A percentile compares a stretch with the other conserved stretches of the same genome.
Conservation (phyloP, 2,888 invertebrate species). For the Drosophila merina region DNA sequence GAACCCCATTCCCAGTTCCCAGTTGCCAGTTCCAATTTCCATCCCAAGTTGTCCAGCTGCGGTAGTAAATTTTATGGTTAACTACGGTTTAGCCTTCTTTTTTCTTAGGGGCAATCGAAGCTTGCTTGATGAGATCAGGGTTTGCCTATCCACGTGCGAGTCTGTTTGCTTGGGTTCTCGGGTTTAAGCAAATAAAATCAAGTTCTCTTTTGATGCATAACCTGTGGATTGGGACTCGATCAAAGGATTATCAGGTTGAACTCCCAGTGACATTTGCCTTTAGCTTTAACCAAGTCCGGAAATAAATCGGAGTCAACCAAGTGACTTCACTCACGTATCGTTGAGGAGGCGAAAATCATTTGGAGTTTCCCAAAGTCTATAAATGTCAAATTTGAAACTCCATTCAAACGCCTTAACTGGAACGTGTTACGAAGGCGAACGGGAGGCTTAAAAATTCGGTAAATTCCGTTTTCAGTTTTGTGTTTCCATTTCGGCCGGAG, state of each 20-base stretch:
- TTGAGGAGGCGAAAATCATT: neutral
- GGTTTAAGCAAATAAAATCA: conserved; percentile 7
- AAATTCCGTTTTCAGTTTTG: conserved; percentile 10
- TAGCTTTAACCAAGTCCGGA: neutral
- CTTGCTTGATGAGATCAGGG: neutral
- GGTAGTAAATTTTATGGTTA: conserved; percentile 72
- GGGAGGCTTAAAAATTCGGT: neutral
- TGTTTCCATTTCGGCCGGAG: conserved; percentile 15
- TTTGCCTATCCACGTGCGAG: conserved; percentile 56
- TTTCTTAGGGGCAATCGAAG: conserved; percentile 45
- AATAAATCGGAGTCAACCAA: neutral
- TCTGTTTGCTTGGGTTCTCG: conserved; percentile 38
- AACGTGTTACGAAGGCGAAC: neutral
- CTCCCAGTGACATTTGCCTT: neutral
- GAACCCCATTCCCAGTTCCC: conserved; percentile 4
- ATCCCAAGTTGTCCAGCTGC: conserved; percentile 60
- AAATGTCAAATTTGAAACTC: neutral
- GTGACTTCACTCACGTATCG: neutral
- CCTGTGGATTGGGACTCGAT: conserved; percentile 3
- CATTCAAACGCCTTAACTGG: neutral
- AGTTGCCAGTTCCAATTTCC: conserved; percentile 11
- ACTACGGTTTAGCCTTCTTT: conserved; percentile 73
- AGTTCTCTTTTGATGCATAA: conserved; percentile 1
- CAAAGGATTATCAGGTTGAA: conserved; percentile 2
- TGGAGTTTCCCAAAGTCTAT: neutral